Conservation (phyloP, 1,140 invertebrate species). For the Lepidotrigona ventralis region DNA sequence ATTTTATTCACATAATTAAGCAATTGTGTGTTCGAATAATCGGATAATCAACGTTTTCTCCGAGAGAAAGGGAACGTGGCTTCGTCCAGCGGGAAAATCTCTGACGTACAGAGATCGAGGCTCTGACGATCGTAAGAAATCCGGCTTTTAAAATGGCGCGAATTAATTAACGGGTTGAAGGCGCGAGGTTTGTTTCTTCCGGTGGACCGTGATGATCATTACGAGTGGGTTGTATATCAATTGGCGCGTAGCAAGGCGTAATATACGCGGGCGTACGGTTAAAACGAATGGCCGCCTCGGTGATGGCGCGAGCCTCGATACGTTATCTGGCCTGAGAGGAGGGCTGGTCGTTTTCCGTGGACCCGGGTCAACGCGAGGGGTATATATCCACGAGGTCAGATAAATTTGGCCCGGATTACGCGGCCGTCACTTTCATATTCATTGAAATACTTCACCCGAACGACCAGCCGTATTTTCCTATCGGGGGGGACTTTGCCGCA, state of each 20-base stretch:
- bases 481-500: slow-evolving; percentile 3
- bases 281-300: slow-evolving; percentile 60
- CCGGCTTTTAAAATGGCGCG: neutral
- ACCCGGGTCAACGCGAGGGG: slow-evolving; percentile 57
- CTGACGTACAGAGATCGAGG: too few species aligned
- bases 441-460: slow-evolving; percentile 72
- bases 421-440: slow-evolving; percentile 75
- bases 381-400: slow-evolving; percentile 64
- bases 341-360: slow-evolving; percentile 39
- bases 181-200: slow-evolving; percentile 13
- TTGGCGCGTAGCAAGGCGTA: slow-evolving; percentile 59
- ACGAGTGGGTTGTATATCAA: slow-evolving; percentile 61
- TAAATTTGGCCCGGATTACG: slow-evolving; percentile 74
- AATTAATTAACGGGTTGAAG: slow-evolving; percentile 58
- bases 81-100: too few species aligned
- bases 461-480: slow-evolving; percentile 68
- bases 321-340: slow-evolving; percentile 64
- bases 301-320: slow-evolving; percentile 66
- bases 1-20: too few species aligned
- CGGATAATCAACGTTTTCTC: too few species aligned
- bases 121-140: too few species aligned
- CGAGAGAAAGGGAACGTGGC: too few species aligned
- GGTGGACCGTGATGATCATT: slow-evolving; percentile 60
- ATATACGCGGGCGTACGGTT: slow-evolving; percentile 56
- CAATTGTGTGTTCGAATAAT: too few species aligned